Evolutionary conservation across 2,888 invertebrate genomes (phyloP), one percentile per base, ranked within the genome.

Genomic region (Argynnis bischoffii): DNA sequence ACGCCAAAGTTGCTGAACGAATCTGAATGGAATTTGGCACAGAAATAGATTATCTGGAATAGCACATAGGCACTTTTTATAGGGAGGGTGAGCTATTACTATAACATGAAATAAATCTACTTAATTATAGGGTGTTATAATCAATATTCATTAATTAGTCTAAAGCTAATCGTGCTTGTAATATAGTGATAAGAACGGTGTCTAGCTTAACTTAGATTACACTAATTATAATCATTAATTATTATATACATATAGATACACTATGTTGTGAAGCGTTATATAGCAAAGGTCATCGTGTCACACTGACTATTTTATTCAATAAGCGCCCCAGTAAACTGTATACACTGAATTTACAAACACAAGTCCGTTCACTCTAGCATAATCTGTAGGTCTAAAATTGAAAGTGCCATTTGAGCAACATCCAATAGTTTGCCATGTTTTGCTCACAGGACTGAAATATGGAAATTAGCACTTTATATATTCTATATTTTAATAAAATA

Each of bases 301-400:
- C 59, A 26, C 26, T 48, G 79, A 82, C 82, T 85, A 81, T 83
- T 85, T 85, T 85, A 86, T 87, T 85, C 83, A 85, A 84, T 86
- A 81, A 80, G 78, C 70, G 72, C 75, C 71, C 81, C 79, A 77
- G 75, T 72, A 74, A 76, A 69, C 73, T 74, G 75, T 75, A 77
- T 77, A 69, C 74, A 75, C 72, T 67, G 66, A 79, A 78, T 81
- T 80, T 78, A 79, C 80, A 79, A 81, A 81, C 78, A 66, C 55
- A 55, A 54, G 55, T 66, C 16, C n/a, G 31, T 48, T 47, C 61
- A 69, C 69, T 61, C 41, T 54, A 21, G 60, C 11, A 50, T 61
- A 59, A 55, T 66, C 55, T 66, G 55, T 26, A 55, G 66, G 50
- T 41, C 66, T 66, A 61, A 60, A 47, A 66, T 54, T 50, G 61